Evolutionary conservation across 2,797 vertebrate species (phyloP).

Genomic region (Spizella passerina): DNA sequence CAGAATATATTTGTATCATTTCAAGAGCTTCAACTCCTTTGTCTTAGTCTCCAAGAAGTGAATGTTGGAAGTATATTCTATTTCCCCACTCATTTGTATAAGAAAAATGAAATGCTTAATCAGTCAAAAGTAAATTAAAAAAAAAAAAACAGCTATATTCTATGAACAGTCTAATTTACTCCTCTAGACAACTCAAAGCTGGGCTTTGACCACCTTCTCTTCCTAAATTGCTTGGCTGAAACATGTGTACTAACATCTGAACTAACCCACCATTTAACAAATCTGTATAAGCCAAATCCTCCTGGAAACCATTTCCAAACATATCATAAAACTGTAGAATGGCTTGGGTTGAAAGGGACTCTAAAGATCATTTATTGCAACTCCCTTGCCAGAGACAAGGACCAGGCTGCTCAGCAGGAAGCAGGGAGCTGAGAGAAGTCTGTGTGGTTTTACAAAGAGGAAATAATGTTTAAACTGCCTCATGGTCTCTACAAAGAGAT

Average conservation of each 20-base stretch:
- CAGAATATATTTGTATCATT: not conserved
- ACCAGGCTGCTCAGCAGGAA: not conserved
- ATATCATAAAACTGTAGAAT: not conserved
- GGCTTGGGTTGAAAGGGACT: not conserved
- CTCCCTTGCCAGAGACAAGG: not conserved
- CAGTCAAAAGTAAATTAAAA: not conserved
- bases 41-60: not conserved
- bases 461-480: not conserved
- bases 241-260: not conserved
- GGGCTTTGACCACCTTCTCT: not conserved
- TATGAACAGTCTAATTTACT: not conserved
- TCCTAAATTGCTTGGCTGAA: not conserved
- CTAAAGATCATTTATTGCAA: not conserved
- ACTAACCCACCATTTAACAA: not conserved
- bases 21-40: not conserved
- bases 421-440: not conserved
- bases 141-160: not conserved
- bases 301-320: not conserved
- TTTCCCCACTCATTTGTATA: not conserved
- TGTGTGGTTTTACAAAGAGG: not conserved
- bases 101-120: not conserved
- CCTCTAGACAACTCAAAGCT: not conserved
- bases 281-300: not conserved
- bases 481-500: not conserved
- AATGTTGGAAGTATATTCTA: not conserved